Base-by-base conservation (phyloP, 2,888 invertebrate species). In the Caenorhabditis japonica region DNA sequence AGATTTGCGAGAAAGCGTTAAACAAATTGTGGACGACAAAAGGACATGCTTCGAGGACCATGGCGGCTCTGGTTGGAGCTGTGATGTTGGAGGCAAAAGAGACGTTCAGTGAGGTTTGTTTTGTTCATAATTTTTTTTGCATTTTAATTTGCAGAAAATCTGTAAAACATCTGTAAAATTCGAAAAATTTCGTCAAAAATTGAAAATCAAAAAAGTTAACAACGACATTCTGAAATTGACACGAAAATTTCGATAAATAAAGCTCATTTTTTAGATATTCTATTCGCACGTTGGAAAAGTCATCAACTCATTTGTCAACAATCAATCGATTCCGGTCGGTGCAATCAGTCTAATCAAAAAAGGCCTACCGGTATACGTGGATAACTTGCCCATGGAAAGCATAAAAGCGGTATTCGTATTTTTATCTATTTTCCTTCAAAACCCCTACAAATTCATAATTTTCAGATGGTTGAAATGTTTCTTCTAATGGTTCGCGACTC, bases 31-130 rank as follows among this genome's bases (percentile, higher is more conserved):
- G 62, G 47, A n/a, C 15, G 5, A 56, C 64, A 10, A 58, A 52
- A 51, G 71, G 71, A n/a, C 51, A 58, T 34, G 59, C 58, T 12
- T 46, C 64, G 12, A 15, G 71, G 27, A 53, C 71, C 8, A 58
- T 64, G 49, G 51, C 71, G 3, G 64, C 39, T 1, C 17, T 72
- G 17, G 3, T 36, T 4, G 61, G 61, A 27, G 47, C 55, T 33
- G 19, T 61, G 8, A 70, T 55, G 53, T 23, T 30, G 12, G 61
- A 56, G 12, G 43, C 51, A 0, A 43, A 36, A 33, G 51, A 66
- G 30, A 51, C 51, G 4, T 58, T 66, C n/a, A 15, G 33, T 19
- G 0, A 10, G 13, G 52, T 70, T 2, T 21, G 52, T 39, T 17
- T 23, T 51, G 13, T 8, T 10, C 1, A 25, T 17, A 7, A n/a